Evolutionary conservation across 2,888 invertebrate genomes (phyloP).

Genomic region (Brachypalpus laphriformis): DNA sequence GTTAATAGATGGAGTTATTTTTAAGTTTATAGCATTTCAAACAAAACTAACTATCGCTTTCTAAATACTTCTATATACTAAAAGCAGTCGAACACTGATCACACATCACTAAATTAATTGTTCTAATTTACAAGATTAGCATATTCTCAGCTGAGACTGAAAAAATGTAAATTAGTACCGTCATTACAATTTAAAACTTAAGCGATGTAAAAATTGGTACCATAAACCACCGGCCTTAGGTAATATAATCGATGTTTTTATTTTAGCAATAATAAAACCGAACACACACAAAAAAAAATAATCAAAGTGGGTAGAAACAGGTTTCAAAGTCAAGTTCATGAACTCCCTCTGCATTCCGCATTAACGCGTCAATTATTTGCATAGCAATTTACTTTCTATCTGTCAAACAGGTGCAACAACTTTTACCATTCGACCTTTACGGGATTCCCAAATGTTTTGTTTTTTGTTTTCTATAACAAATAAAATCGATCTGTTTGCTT

Average conservation of each 20-base stretch:
- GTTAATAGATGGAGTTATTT: neutral
- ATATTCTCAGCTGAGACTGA: neutral
- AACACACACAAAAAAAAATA: neutral
- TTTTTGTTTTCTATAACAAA: neutral
- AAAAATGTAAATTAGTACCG: neutral
- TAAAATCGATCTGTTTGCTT: constrained; percentile 17
- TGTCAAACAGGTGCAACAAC: constrained; percentile 42
- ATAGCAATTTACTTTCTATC: constrained; percentile 15
- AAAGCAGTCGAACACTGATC: neutral
- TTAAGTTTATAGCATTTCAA: neutral
- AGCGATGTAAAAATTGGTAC: neutral
- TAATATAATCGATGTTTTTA: neutral
- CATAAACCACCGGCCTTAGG: neutral
- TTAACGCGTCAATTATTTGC: constrained; percentile 5
- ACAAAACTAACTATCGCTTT: too few relatives aligned
- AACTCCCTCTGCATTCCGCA: constrained; percentile 18
- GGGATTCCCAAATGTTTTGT: neutral
- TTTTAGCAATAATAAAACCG: neutral
- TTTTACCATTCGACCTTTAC: constrained; percentile 22
- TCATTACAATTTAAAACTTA: neutral
- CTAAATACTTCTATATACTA: neutral
- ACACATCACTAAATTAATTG: neutral
- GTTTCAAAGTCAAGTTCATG: constrained; percentile 46
- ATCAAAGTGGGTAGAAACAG: neutral
- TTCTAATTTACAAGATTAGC: neutral